Percentiles rank a stretch among this genome's conserved stretches.
phyloP scores from a whole-genome alignment of 2,888 invertebrate species.

The Eremobia ochroleuca region DNA sequence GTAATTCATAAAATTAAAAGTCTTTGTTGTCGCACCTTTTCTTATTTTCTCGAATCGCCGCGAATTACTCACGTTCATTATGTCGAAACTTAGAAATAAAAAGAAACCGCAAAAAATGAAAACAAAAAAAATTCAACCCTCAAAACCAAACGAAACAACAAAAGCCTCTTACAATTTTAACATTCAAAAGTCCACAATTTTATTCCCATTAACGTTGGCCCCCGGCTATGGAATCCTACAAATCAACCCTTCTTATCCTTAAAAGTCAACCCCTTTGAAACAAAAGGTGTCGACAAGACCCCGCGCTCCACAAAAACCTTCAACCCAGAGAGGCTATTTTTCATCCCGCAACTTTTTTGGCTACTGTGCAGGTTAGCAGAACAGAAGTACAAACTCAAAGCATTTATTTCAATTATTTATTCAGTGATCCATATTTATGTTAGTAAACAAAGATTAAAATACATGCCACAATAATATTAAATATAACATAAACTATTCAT shows the following conservation, averaged over 20 bases:
- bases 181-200: constrained; percentile 44
- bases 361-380: constrained; percentile 38
- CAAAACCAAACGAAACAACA: constrained; percentile 15
- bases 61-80: not conserved
- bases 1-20: not conserved
- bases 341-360: constrained; percentile 64
- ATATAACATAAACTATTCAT: no score
- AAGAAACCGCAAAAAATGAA: not conserved
- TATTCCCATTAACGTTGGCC: constrained; percentile 52
- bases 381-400: no score
- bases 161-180: constrained; percentile 37
- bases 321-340: constrained; percentile 67
- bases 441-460: no score
- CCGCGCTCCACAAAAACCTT: constrained; percentile 69
- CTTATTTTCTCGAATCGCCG: no score
- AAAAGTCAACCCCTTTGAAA: constrained; percentile 73
- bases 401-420: no score
- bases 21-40: not conserved
- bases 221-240: constrained; percentile 64
- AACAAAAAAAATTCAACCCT: constrained; percentile 4
- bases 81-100: not conserved
- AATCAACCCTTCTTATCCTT: constrained; percentile 71
- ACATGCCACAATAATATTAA: no score
- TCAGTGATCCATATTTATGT: no score
- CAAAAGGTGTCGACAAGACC: constrained; percentile 78